phyloP scores from a whole-genome alignment of 1,140 invertebrate genomes.

The Vanessa atalanta region DNA sequence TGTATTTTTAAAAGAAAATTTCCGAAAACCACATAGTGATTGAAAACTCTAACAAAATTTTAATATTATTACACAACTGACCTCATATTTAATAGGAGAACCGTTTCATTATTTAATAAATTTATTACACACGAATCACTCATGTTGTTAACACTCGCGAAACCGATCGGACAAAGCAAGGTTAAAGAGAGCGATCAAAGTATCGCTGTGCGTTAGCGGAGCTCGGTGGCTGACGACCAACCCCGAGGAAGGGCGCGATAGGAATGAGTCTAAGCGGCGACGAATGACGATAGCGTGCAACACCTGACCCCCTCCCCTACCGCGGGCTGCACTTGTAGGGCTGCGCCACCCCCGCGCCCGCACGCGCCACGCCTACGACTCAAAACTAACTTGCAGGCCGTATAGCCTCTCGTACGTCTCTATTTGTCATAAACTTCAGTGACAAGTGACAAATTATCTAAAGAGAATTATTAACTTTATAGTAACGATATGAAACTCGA shows the following conservation, averaged over 20 bases:
- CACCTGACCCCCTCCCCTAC: conserved; percentile 61
- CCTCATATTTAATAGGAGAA: conserved; percentile 10
- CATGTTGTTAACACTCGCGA: conserved; percentile 31
- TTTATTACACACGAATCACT: conserved; percentile 31
- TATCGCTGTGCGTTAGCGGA: conserved; percentile 12
- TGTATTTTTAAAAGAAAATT: background rate
- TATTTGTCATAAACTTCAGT: conserved; percentile 44
- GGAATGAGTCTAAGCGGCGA: conserved; percentile 51
- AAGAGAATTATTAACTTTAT: background rate
- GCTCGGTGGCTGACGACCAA: conserved; percentile 36
- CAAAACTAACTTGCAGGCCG: conserved; percentile 22
- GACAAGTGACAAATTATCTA: conserved; percentile 17
- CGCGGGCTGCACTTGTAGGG: conserved; percentile 69
- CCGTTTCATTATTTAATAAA: conserved; percentile 10
- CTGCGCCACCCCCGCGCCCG: conserved; percentile 52
- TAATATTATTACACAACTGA: conserved; percentile 12
- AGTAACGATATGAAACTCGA: background rate
- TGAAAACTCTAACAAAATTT: background rate
- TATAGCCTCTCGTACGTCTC: conserved; percentile 35
- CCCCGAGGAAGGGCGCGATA: conserved; percentile 43
- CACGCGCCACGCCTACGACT: conserved; percentile 63
- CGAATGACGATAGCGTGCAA: conserved; percentile 52
- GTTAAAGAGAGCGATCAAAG: conserved; percentile 28
- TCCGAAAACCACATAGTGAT: background rate
- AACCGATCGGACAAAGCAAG: conserved; percentile 18